phyloP scores from a whole-genome alignment of 2,888 invertebrate species.

The Nymphalis polychloros region DNA sequence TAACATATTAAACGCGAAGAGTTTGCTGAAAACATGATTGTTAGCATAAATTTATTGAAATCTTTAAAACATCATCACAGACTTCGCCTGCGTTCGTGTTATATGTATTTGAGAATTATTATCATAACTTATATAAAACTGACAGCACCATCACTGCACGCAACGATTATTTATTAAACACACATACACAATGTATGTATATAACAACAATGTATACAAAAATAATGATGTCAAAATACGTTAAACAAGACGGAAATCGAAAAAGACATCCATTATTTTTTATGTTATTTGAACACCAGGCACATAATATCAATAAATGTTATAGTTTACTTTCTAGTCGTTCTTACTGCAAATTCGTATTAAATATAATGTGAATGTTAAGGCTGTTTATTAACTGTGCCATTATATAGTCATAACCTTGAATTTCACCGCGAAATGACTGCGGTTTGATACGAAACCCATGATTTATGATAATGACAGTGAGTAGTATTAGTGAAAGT shows the following conservation, averaged over 20 bases:
- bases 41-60: conserved; percentile 31
- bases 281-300: too few relatives aligned
- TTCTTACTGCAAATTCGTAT: neutral
- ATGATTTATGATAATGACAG: conserved; percentile 62
- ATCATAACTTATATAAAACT: conserved; percentile 15
- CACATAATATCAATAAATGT: too few relatives aligned
- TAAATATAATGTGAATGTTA: conserved; percentile 6
- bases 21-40: conserved; percentile 28
- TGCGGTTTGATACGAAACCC: conserved; percentile 46
- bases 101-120: conserved; percentile 29
- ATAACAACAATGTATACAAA: too few relatives aligned
- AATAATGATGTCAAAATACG: too few relatives aligned
- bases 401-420: conserved; percentile 42
- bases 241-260: too few relatives aligned
- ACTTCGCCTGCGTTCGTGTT: conserved; percentile 20
- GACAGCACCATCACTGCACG: neutral
- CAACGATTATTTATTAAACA: neutral
- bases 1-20: conserved; percentile 24
- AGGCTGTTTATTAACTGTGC: conserved; percentile 11
- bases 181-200: neutral
- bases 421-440: conserved; percentile 52
- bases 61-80: conserved; percentile 28
- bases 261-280: too few relatives aligned
- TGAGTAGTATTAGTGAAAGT: conserved; percentile 59
- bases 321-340: conserved; percentile 2